Evolutionary conservation across 2,888 invertebrate genomes (phyloP).

Genomic region (Eledone cirrhosa): DNA sequence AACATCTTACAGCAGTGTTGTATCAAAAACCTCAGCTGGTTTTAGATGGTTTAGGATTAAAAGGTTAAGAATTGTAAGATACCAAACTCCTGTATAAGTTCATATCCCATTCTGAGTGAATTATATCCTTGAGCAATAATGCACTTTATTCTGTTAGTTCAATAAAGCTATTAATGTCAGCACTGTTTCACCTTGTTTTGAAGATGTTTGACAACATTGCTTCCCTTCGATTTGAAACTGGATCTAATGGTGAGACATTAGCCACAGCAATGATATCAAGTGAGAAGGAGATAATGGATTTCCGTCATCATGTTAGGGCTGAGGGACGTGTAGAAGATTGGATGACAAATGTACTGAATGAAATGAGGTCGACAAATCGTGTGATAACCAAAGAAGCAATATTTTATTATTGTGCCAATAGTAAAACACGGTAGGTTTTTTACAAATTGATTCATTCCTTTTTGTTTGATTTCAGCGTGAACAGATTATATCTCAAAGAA

Average conservation of each 20-base stretch:
- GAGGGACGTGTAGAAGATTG: constrained; percentile 89
- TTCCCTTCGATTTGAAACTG: constrained; percentile 76
- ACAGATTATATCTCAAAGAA: too few relatives aligned
- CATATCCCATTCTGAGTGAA: too few relatives aligned
- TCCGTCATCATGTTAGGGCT: constrained; percentile 76
- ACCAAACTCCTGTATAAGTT: too few relatives aligned
- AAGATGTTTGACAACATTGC: constrained; percentile 93
- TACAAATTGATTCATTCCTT: too few relatives aligned
- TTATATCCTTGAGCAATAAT: too few relatives aligned
- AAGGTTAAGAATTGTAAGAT: too few relatives aligned
- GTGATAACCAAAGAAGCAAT: constrained; percentile 87
- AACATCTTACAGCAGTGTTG: too few relatives aligned
- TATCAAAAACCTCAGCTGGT: too few relatives aligned
- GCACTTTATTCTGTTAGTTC: too few relatives aligned
- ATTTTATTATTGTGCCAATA: constrained; percentile 83
- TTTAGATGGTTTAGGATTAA: too few relatives aligned
- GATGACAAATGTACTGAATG: constrained; percentile 85
- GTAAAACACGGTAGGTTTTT: constrained; percentile 71
- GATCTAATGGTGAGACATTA: constrained; percentile 74
- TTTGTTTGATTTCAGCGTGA: too few relatives aligned
- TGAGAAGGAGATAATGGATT: constrained; percentile 88
- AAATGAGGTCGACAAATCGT: constrained; percentile 86
- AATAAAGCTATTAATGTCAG: too few relatives aligned
- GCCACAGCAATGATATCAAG: constrained; percentile 87
- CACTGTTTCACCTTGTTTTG: constrained; percentile 8